Base-by-base conservation (phyloP, 2,797 vertebrate species). In the Anguilla marmorata region DNA sequence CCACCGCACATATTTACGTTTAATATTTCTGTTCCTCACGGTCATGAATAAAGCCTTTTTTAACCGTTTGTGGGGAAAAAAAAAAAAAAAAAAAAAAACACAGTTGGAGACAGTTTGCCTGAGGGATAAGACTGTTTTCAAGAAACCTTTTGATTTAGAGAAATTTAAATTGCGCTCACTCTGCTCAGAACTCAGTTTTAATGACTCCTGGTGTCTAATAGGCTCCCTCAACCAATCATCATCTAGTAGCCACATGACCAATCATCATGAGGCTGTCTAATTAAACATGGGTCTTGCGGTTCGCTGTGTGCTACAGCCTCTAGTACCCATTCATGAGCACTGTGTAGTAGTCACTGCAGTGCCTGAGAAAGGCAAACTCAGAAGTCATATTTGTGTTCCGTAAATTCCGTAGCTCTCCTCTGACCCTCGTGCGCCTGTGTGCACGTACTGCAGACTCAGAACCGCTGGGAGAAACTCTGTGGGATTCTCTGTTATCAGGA, bases 31-130 rank as follows among this genome's bases (percentile, higher is more conserved):
- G 76, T 56, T 85, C 58, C 84, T 86, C 86, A 84, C 74, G 85
- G 56, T 88, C 89, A 21, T 89, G 86, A 66, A 66, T 84, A 89
- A 89, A 89, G 21, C 16, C 11, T 54, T 84, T 82, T 50, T 56
- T 33, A 66, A 74, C 69, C 27, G 69, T 11, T n/a, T 69, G 6
- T 83, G 37, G 19, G 48, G 48, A 0, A 14, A 52, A 83, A 84
- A 33, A 56, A 85, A 52, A 52, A n/a, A n/a, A n/a, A 0, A 19
- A 30, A 56, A 85, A 52, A 52, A 54, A 30, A 30, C n/a, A 24
- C 30, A 79, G 2, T 56, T 85, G 11, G 16, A n/a, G 54, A 58
- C 30, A 58, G 8, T 19, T 85, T 85, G 83, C 52, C 83, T 83
- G 27, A 50, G 27, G 74, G 84, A 27, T 37, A 33, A 85, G 54